phyloP scores from a whole-genome alignment of 1,140 invertebrate species.

The Pectinophora gossypiella region DNA sequence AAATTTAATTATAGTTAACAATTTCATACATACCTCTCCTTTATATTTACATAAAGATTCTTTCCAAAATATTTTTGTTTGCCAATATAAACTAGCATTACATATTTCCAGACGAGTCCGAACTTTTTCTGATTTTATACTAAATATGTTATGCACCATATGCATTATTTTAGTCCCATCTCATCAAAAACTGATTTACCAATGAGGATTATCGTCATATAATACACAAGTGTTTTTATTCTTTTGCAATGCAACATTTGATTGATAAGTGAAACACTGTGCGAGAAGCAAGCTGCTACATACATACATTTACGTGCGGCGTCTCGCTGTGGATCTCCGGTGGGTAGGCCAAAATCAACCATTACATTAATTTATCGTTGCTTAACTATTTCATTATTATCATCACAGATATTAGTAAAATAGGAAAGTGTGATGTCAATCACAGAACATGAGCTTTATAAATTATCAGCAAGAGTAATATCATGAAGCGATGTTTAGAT shows the following conservation, averaged over 20 bases:
- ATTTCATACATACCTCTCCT: constrained; percentile 43
- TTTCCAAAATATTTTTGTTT: constrained; percentile 57
- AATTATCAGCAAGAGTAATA: constrained; percentile 36
- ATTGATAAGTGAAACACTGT: constrained; percentile 13
- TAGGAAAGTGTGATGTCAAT: constrained; percentile 58
- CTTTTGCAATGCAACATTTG: no score
- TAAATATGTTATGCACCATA: background rate
- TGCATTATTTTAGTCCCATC: background rate
- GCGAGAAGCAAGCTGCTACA: constrained; percentile 26
- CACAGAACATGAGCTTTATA: constrained; percentile 39
- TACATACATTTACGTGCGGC: no score
- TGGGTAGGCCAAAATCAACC: constrained; percentile 56
- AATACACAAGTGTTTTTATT: no score
- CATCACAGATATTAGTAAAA: constrained; percentile 68
- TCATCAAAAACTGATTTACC: background rate
- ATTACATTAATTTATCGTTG: constrained; percentile 38
- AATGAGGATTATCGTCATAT: no score
- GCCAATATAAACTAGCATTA: constrained; percentile 17
- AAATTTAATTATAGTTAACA: constrained; percentile 51
- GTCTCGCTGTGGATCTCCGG: constrained; percentile 34
- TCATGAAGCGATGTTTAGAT: constrained; percentile 39
- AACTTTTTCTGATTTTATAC: background rate
- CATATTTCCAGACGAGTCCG: constrained; percentile 1
- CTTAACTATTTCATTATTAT: constrained; percentile 43
- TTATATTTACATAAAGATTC: constrained; percentile 58